phyloP scores from a whole-genome alignment of 1,140 invertebrate genomes.

The Nomia melanderi region DNA sequence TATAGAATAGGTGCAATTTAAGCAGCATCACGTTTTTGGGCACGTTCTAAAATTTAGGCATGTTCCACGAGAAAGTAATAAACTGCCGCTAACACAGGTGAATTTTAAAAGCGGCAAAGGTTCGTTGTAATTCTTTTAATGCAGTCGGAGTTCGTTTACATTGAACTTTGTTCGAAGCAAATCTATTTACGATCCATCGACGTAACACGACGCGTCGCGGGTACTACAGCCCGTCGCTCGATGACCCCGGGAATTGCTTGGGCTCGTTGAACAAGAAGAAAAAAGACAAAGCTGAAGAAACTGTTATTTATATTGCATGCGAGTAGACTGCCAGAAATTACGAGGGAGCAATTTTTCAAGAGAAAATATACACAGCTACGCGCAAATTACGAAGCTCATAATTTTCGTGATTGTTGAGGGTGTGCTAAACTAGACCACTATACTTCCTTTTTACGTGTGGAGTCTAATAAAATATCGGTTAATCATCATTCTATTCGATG shows the following conservation, averaged over 20 bases:
- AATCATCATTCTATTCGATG: too few species aligned
- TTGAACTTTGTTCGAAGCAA: conserved; percentile 41
- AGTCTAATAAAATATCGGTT: too few species aligned
- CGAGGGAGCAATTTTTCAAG: conserved; percentile 33
- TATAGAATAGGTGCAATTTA: too few species aligned
- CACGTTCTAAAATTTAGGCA: too few species aligned
- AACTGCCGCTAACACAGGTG: too few species aligned
- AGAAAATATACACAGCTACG: conserved; percentile 3
- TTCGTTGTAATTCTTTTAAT: conserved; percentile 3
- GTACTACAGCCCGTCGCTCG: not conserved
- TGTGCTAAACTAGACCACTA: too few species aligned
- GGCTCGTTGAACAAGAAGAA: not conserved
- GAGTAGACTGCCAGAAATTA: conserved; percentile 6
- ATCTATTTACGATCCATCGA: conserved; percentile 33
- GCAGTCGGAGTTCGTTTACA: conserved; percentile 34
- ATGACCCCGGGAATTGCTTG: not conserved
- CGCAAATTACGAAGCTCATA: conserved; percentile 25
- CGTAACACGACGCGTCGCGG: not conserved
- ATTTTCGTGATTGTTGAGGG: too few species aligned
- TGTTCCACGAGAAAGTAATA: too few species aligned
- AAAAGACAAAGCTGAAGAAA: not conserved
- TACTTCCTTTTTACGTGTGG: too few species aligned
- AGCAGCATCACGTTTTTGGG: too few species aligned
- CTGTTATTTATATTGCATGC: conserved; percentile 27
- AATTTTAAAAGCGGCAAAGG: too few species aligned